phyloP scores from a whole-genome alignment of 2,888 invertebrate genomes.

The Ischnura elegans region DNA sequence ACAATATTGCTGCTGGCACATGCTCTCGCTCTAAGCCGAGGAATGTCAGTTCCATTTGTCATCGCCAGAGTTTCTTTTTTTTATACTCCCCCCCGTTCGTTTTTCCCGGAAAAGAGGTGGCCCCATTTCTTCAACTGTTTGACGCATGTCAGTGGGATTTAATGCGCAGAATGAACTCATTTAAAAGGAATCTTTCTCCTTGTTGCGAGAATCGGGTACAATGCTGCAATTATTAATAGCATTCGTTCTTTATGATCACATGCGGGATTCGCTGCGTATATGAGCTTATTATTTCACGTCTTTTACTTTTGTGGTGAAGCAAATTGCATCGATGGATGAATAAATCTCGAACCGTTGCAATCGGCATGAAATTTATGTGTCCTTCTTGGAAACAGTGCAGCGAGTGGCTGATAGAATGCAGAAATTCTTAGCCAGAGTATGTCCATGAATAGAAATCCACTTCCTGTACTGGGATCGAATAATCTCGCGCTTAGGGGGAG shows the following conservation, averaged over 20 bases:
- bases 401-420: background rate
- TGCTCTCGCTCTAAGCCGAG: background rate
- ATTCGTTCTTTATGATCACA: background rate
- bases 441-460: slow-evolving; percentile 11
- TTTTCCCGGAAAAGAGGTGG: background rate
- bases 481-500: background rate
- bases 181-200: background rate
- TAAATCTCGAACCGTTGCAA: background rate
- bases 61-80: background rate
- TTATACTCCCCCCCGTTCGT: too few relatives aligned
- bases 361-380: background rate
- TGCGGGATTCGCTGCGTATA: background rate
- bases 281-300: background rate
- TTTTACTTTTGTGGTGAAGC: background rate
- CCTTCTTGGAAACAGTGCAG: background rate
- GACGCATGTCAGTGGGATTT: background rate
- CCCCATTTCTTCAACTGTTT: background rate
- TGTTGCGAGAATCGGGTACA: background rate
- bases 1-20: background rate
- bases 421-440: background rate
- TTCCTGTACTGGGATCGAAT: background rate
- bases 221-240: background rate
- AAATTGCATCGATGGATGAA: background rate
- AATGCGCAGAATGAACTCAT: background rate
- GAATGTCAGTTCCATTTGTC: background rate